A percentile compares a stretch with the other conserved stretches of the same genome.
phyloP scores from a whole-genome alignment of 1,140 invertebrate genomes.

The Arctopsyche grandis region DNA sequence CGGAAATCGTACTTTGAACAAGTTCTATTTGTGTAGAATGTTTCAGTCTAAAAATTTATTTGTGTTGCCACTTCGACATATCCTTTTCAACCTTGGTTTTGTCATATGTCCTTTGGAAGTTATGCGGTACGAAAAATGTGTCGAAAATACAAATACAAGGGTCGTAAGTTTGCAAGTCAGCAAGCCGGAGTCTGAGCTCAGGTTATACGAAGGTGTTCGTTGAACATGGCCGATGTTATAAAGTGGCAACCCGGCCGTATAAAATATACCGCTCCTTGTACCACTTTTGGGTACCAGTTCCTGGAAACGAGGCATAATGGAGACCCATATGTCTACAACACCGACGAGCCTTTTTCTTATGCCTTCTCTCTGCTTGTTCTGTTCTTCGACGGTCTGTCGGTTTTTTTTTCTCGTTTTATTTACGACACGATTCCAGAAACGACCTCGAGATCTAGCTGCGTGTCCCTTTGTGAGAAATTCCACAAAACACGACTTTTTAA shows the following conservation, averaged over 20 bases:
- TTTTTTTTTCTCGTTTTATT: background rate
- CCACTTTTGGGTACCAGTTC: conserved; percentile 31
- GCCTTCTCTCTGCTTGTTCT: background rate
- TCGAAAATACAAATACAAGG: no score
- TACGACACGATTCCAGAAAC: conserved; percentile 38
- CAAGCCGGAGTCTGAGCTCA: background rate
- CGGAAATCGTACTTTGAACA: background rate
- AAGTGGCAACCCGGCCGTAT: conserved; percentile 14
- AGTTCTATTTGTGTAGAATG: background rate
- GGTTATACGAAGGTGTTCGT: conserved; percentile 1
- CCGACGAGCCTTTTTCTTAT: conserved; percentile 33
- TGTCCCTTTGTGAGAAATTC: conserved; percentile 37
- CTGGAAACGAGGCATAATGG: conserved; percentile 35
- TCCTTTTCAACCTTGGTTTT: no score
- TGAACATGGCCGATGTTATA: conserved; percentile 21
- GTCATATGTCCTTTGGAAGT: no score
- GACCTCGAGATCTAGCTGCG: conserved; percentile 31
- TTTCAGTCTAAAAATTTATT: no score
- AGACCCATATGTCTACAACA: conserved; percentile 36
- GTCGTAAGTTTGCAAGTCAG: background rate
- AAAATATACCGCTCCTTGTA: conserved; percentile 32
- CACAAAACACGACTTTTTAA: conserved; percentile 36
- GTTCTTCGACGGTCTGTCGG: background rate
- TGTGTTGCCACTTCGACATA: no score
- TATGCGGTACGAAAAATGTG: no score